phyloP scores from a whole-genome alignment of 2,888 invertebrate species.

The Cheilosia soror region DNA sequence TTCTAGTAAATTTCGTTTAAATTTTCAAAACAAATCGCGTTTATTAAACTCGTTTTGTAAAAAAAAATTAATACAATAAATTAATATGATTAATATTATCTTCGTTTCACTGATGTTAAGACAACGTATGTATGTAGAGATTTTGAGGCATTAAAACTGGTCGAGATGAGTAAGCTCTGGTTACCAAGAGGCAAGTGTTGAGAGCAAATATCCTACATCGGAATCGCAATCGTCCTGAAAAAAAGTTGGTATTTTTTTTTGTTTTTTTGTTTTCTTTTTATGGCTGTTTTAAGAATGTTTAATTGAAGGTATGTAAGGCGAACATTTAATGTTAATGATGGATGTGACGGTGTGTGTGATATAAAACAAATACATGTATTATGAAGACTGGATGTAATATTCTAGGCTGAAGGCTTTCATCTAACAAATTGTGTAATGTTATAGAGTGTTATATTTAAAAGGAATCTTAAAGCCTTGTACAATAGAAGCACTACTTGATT shows the following conservation, averaged over 20 bases:
- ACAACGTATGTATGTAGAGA: slow-evolving; percentile 1
- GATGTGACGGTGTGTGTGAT: background rate
- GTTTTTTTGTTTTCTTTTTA: background rate
- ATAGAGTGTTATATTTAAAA: no score
- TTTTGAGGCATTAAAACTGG: slow-evolving; percentile 21
- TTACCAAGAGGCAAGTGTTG: slow-evolving; percentile 85
- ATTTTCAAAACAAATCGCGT: slow-evolving; percentile 10
- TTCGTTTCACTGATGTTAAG: slow-evolving; percentile 35
- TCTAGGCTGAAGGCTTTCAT: no score
- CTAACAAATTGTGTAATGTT: no score
- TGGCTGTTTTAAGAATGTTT: slow-evolving; percentile 52
- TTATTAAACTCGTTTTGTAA: slow-evolving; percentile 24
- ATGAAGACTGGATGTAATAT: no score
- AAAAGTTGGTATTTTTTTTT: slow-evolving; percentile 77
- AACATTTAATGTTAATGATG: background rate
- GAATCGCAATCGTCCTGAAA: slow-evolving; percentile 88
- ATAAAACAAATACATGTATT: background rate
- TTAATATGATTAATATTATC: slow-evolving; percentile 42
- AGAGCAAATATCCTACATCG: slow-evolving; percentile 86
- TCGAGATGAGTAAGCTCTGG: slow-evolving; percentile 36
- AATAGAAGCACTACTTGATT: no score
- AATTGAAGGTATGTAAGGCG: background rate
- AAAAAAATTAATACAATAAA: slow-evolving; percentile 39
- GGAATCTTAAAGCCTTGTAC: no score
- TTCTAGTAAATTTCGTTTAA: background rate